phyloP scores from a whole-genome alignment of 2,113 vertebrate genomes.

The Holacanthus passer region DNA sequence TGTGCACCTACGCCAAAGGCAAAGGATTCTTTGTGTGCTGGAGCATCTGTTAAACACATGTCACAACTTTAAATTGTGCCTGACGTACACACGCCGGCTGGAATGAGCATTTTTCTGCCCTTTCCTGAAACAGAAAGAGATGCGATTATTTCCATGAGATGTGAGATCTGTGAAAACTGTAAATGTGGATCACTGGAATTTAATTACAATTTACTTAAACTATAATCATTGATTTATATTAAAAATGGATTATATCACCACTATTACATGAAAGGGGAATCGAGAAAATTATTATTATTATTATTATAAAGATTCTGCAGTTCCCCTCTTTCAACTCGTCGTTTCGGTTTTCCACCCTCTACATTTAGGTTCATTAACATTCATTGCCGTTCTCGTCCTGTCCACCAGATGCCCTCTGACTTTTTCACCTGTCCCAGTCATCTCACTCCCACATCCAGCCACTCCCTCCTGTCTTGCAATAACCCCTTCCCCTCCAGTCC shows the following conservation, averaged over 20 bases:
- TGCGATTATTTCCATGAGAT: not conserved
- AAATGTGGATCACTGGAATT: not conserved
- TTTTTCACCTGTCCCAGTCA: too few relatives aligned
- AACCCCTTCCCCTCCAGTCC: too few relatives aligned
- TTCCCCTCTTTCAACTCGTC: not conserved
- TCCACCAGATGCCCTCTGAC: too few relatives aligned
- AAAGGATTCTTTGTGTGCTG: conserved; percentile 34
- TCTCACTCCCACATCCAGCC: too few relatives aligned
- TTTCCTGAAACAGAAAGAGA: not conserved
- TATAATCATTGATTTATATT: not conserved
- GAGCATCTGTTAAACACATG: conserved; percentile 73
- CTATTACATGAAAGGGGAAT: not conserved
- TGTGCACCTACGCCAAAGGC: conserved; percentile 50
- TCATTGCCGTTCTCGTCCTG: too few relatives aligned
- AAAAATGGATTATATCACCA: not conserved
- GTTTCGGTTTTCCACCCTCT: not conserved
- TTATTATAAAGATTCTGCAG: too few relatives aligned
- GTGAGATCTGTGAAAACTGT: not conserved
- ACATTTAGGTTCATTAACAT: too few relatives aligned
- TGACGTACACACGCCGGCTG: conserved; percentile 21
- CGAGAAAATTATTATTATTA: not conserved
- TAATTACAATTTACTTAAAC: not conserved
- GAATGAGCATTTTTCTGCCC: not conserved
- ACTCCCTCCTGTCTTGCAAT: too few relatives aligned
- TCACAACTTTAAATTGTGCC: conserved; percentile 48